Conservation (phyloP, 2,888 invertebrate genomes). For the Gonocerus acuteangulatus region DNA sequence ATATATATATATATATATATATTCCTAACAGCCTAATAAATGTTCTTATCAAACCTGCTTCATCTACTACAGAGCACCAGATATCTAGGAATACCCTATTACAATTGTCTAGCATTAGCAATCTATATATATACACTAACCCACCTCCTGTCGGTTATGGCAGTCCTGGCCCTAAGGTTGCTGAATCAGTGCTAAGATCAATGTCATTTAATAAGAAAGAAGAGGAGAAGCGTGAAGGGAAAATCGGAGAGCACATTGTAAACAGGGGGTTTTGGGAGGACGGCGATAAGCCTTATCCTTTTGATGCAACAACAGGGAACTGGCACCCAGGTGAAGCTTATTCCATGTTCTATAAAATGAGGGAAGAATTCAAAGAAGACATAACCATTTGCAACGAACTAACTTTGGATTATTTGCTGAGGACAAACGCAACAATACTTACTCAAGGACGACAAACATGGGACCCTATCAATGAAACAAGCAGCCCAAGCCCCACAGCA, state of each 20-base stretch:
- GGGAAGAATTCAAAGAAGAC: constrained; percentile 21
- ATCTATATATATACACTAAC: constrained; percentile 37
- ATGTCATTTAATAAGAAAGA: constrained; percentile 36
- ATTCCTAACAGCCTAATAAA: no score
- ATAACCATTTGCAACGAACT: constrained; percentile 20
- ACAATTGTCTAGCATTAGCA: not conserved
- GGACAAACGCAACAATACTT: constrained; percentile 34
- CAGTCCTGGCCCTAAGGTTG: constrained; percentile 39
- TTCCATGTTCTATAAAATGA: constrained; percentile 34
- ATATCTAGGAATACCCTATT: not conserved
- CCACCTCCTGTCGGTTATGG: constrained; percentile 39
- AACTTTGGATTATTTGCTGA: constrained; percentile 25
- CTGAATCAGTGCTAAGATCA: constrained; percentile 37
- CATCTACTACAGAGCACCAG: no score
- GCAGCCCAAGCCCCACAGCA: constrained; percentile 35
- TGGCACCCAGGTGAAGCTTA: constrained; percentile 34
- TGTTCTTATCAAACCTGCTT: no score
- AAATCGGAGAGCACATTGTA: not conserved
- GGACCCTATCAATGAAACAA: constrained; percentile 33
- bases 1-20: no score
- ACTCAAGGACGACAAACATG: constrained; percentile 38
- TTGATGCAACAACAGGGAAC: constrained; percentile 37
- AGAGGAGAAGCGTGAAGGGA: not conserved
- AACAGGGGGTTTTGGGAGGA: constrained; percentile 1
- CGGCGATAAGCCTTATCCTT: constrained; percentile 29